These are phyloP conservation scores for Nipponacmea schrenckii DNA, from an alignment of 2,888 invertebrate species.

Conservation along the genomic window DNA sequence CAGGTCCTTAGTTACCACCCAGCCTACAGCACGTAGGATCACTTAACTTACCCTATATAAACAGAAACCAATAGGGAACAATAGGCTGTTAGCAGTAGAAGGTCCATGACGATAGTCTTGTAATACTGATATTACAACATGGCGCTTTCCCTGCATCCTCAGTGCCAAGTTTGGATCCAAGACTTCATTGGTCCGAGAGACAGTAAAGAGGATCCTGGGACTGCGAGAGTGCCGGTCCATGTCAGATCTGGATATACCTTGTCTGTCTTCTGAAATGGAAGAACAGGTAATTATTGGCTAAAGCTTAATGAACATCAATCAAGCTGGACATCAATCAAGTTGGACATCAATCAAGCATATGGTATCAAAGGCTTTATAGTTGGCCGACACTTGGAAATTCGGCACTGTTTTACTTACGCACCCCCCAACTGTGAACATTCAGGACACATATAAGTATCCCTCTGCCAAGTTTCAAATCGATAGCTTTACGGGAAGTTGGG, in stretches of 20 bases:
- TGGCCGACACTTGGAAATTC: too few relatives aligned
- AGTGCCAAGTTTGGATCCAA: slow-evolving; percentile 46
- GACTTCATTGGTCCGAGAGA: slow-evolving; percentile 45
- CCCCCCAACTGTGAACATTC: too few relatives aligned
- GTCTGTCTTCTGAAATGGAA: slow-evolving; percentile 40
- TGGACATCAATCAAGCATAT: too few relatives aligned
- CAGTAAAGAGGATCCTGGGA: slow-evolving; percentile 47
- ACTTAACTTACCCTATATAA: slow-evolving; percentile 52
- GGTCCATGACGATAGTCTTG: slow-evolving; percentile 61
- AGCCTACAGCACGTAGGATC: not conserved
- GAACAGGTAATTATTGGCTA: too few relatives aligned
- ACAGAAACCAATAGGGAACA: slow-evolving; percentile 56
- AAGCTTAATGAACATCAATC: too few relatives aligned
- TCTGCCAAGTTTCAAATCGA: too few relatives aligned
- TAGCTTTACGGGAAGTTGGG: too few relatives aligned
- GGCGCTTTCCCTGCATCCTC: slow-evolving; percentile 50
- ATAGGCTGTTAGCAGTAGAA: slow-evolving; percentile 48
- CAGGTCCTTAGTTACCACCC: not conserved
- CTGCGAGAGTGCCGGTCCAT: slow-evolving; percentile 46
- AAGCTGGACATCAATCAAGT: too few relatives aligned
- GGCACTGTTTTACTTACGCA: too few relatives aligned
- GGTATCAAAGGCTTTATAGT: too few relatives aligned
- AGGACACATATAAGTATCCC: too few relatives aligned
- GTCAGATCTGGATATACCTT: slow-evolving; percentile 35
- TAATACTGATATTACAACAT: slow-evolving; percentile 58